A percentile compares a stretch with the other conserved stretches of the same genome.
Evolutionary conservation across 2,113 vertebrate genomes (phyloP).

Genomic region (Urocynchramus pylzowi): DNA sequence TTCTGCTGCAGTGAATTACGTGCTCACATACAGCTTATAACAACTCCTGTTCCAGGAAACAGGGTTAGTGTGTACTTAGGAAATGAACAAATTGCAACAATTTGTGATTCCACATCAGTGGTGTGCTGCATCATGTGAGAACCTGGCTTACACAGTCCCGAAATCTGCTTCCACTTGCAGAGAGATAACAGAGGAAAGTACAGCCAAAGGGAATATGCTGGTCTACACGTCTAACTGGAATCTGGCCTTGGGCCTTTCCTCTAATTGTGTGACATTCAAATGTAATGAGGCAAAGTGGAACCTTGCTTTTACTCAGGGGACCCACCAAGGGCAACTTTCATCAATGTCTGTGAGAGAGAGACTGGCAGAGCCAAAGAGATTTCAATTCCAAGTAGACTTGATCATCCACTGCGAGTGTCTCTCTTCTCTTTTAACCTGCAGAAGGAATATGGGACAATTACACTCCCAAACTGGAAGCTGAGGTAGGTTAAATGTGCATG

Average conservation of each 20-base stretch:
- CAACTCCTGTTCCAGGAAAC: conserved; percentile 45
- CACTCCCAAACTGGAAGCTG: background rate
- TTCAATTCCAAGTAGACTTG: background rate
- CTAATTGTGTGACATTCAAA: conserved; percentile 8
- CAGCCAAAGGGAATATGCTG: conserved; percentile 35
- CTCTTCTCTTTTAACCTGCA: background rate
- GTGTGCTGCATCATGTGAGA: conserved; percentile 26
- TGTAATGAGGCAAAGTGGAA: background rate
- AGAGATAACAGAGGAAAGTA: conserved; percentile 40
- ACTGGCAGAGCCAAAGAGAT: background rate
- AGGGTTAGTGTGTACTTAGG: background rate
- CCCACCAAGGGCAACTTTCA: background rate
- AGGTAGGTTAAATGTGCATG: background rate
- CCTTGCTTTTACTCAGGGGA: background rate
- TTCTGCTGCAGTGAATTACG: background rate
- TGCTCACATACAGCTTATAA: background rate
- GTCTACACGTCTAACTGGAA: background rate
- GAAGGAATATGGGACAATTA: background rate
- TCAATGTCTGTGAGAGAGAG: background rate
- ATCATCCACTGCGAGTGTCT: background rate
- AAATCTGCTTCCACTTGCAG: conserved; percentile 56
- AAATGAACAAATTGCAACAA: conserved; percentile 45
- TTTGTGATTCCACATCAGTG: conserved; percentile 17
- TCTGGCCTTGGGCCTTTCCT: conserved; percentile 4
- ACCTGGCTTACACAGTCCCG: background rate